Base-by-base conservation (phyloP, 1,140 invertebrate genomes). In the Daktulosphaira vitifoliae region DNA sequence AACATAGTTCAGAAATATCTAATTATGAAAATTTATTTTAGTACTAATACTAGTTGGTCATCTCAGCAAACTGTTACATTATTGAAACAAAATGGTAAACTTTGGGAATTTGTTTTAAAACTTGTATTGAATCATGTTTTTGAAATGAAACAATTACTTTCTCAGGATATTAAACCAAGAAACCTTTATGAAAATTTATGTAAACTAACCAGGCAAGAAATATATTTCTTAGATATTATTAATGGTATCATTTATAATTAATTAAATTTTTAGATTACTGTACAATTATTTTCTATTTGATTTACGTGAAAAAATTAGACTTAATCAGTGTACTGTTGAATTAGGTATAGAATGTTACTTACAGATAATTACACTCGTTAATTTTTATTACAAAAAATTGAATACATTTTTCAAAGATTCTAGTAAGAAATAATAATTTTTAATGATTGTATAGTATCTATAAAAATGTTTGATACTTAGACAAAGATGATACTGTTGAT, bases 51-150 rank as follows among this genome's bases (percentile, higher is more conserved):
- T 2, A 22, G 3, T 29, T 62, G 56, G 39, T 6, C 7, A 2
- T 62, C 56, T 26, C 23, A 59, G 42, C 3, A 16, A 11, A 33
- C 26, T 20, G 25, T 33, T 22, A 0, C 3, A 11, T 6, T 25
- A 8, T 48, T 62, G 46, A 62, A 62, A 46, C 42, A 29, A 22
- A 62, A 62, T 29, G 42, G 9, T 5, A 46, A 25, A 22, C 11
- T 62, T 1, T 62, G 56, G 56, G 56, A 62, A 62, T 62, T 62
- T 33, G 56, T 62, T 22, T 62, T 62, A 33, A 62, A 48, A 48
- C 8, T 62, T 1, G 16, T 46, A 46, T 25, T 29, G 46, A 48
- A 39, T 3, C 16, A 62, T 62, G 20, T 62, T 5, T 13, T 22
- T 8, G 56, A 62, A 33, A 7, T 62, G 8, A 62, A 62, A 3